Base-by-base conservation (phyloP, 2,797 vertebrate species). In the Malurus splendens region DNA sequence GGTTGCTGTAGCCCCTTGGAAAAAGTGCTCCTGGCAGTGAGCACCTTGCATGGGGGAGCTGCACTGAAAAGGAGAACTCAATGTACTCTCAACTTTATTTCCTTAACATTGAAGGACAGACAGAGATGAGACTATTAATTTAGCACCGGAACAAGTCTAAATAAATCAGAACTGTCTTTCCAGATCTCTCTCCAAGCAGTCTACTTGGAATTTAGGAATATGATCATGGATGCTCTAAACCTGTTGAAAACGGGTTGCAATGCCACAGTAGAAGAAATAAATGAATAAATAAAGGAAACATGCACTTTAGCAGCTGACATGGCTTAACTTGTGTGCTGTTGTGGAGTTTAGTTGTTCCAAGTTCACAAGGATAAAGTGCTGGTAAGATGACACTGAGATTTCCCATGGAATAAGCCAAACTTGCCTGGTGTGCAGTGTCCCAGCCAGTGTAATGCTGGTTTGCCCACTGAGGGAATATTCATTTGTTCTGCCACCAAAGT, bases 211-310 rank as follows among this genome's bases (percentile, higher is more conserved):
- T 68, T 83, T 42, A 57, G 30, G 27, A 74, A 50, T 52, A 36
- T 5, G 3, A 39, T 51, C 0, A 0, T 24, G 19, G 30, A 18
- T 81, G 7, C 14, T 82, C 2, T 1, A 64, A 64, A 5, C 1
- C 14, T 24, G 14, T 45, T 66, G 71, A 74, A 81, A 77, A 59
- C 14, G 0, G 0, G 5, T 18, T 52, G 28, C 23, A 71, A 47
- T 62, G 48, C 25, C 4, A 25, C 13, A 54, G 10, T 6, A n/a
- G 30, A 22, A 32, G 6, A 1, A 16, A 6, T 4, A 4, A 30
- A 54, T 25, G 54, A 45, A 28, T 52, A 52, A 24, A 20, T 12
- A 45, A 55, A 33, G 6, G 3, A 32, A 51, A 61, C 20, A 18
- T 30, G 4, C 1, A 12, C 56, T 70, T 73, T 30, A n/a, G 3